Percentiles rank a stretch among this genome's conserved stretches.
Evolutionary conservation across 2,797 vertebrate genomes (phyloP).

Genomic region (Antrozous pallidus): DNA sequence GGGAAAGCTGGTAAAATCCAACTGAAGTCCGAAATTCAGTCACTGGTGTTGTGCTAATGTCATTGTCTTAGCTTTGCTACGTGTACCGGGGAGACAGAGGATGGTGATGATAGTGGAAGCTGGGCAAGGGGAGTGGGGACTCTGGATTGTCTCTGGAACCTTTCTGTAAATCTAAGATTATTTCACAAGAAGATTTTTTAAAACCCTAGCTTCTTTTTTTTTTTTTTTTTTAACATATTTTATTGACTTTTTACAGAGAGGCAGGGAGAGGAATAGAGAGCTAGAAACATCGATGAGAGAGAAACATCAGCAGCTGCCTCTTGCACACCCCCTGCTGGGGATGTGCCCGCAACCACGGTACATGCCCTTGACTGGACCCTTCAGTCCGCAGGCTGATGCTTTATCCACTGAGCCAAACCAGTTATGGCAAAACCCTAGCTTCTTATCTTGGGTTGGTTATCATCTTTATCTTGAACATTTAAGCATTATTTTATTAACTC

Average conservation of each 20-base stretch:
- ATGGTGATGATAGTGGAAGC: neutral
- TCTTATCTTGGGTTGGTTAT: neutral
- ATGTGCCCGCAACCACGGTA: too few species aligned
- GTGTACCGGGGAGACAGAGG: fast-evolving
- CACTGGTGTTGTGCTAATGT: fast-evolving
- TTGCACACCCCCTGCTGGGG: too few species aligned
- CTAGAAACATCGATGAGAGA: too few species aligned
- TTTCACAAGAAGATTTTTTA: neutral
- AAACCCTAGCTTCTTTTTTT: neutral
- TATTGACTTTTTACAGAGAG: too few species aligned
- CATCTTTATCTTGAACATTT: neutral
- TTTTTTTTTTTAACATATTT: too few species aligned
- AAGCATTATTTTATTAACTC: neutral
- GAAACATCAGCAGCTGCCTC: too few species aligned
- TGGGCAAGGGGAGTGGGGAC: neutral
- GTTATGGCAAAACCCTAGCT: neutral
- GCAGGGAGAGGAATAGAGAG: too few species aligned
- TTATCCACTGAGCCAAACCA: too few species aligned
- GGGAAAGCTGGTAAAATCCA: neutral
- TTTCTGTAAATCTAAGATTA: neutral
- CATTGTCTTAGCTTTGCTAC: neutral
- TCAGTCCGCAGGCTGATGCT: too few species aligned
- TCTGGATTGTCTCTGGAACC: neutral
- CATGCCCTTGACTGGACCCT: too few species aligned
- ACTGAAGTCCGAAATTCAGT: neutral